phyloP scores from a whole-genome alignment of 2,113 vertebrate species.

The Callionymus lyra region DNA sequence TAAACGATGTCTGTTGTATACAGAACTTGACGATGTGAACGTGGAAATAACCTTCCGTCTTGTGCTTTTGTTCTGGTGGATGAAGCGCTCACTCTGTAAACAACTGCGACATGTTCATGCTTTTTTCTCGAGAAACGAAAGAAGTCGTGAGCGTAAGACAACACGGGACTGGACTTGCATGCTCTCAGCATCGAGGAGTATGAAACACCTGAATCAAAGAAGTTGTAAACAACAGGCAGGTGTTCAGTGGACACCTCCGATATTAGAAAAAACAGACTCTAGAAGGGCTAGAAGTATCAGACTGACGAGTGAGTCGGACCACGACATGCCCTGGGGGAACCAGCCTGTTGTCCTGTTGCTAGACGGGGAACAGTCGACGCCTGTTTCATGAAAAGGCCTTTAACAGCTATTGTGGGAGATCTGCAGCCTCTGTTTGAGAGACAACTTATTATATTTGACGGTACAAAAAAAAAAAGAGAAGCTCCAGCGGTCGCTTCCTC shows the following conservation, averaged over 20 bases:
- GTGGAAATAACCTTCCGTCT: slow-evolving; percentile 1
- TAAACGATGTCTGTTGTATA: no score
- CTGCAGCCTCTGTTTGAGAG: slow-evolving; percentile 26
- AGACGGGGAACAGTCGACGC: slow-evolving; percentile 65
- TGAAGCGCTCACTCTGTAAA: slow-evolving; percentile 14
- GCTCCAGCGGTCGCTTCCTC: slow-evolving; percentile 12
- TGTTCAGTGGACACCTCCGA: slow-evolving; percentile 20
- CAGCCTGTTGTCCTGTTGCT: slow-evolving; percentile 40
- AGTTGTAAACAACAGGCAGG: slow-evolving; percentile 26
- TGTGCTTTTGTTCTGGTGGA: slow-evolving; percentile 22
- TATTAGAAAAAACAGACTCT: slow-evolving; percentile 50
- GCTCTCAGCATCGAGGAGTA: slow-evolving; percentile 33
- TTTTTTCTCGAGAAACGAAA: no score
- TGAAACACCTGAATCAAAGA: slow-evolving; percentile 30
- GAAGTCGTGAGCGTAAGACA: slow-evolving; percentile 42
- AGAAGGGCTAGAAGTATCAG: slow-evolving; percentile 48
- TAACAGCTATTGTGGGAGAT: slow-evolving; percentile 23
- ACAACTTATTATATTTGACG: no score
- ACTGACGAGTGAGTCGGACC: slow-evolving; percentile 58
- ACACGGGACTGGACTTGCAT: slow-evolving; percentile 43
- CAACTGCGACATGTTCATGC: slow-evolving; percentile 37
- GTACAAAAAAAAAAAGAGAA: no score
- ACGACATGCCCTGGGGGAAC: slow-evolving; percentile 46
- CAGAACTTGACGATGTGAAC: no score
- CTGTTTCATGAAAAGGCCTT: slow-evolving; percentile 38